A percentile compares a stretch with the other conserved stretches of the same genome.
Evolutionary conservation across 2,113 vertebrate genomes (phyloP).

Genomic region (Myodes glareolus): DNA sequence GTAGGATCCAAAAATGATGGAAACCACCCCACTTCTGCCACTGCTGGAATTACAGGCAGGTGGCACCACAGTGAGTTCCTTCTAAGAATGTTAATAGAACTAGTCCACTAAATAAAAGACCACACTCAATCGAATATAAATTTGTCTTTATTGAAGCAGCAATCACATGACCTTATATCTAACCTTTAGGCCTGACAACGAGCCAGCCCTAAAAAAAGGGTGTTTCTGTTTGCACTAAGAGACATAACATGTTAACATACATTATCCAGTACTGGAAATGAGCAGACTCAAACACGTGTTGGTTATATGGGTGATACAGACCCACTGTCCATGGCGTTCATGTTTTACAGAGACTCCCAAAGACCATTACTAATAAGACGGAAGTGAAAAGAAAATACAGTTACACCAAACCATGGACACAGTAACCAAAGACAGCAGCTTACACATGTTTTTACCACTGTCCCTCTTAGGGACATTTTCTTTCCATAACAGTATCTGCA

Average conservation of each 20-base stretch:
- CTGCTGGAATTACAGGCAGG: neutral
- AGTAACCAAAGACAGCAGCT: constrained; percentile 85
- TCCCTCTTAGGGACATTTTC: constrained; percentile 74
- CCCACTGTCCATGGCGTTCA: constrained; percentile 82
- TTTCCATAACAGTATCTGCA: constrained; percentile 79
- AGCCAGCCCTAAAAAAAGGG: constrained; percentile 84
- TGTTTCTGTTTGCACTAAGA: constrained; percentile 85
- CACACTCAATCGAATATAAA: constrained; percentile 88
- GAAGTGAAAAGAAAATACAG: constrained; percentile 74
- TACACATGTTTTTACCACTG: constrained; percentile 75
- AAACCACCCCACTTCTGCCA: neutral
- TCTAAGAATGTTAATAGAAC: neutral
- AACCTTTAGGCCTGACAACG: constrained; percentile 86
- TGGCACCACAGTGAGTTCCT: neutral
- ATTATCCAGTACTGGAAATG: constrained; percentile 86
- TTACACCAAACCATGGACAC: constrained; percentile 81
- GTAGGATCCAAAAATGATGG: neutral
- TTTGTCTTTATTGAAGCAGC: constrained; percentile 90
- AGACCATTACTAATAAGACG: constrained; percentile 84
- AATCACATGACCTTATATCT: constrained; percentile 89
- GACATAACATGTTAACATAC: constrained; percentile 89
- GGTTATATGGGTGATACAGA: constrained; percentile 85
- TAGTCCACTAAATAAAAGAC: constrained; percentile 70
- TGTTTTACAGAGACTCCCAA: constrained; percentile 86
- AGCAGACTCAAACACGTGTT: constrained; percentile 86